Conservation (phyloP, 2,888 invertebrate genomes). For the Spicauda simplicius region DNA sequence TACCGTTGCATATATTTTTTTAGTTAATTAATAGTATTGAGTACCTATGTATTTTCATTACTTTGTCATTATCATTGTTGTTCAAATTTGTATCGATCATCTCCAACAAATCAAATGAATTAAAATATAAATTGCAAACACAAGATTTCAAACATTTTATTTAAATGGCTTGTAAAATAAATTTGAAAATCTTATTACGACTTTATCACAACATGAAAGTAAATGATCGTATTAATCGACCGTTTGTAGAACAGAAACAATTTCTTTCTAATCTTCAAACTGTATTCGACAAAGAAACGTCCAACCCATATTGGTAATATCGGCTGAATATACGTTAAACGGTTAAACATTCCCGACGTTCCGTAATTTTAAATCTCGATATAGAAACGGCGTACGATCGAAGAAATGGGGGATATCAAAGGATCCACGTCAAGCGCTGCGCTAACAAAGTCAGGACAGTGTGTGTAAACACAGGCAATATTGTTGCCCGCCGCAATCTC, state of each 20-base stretch:
- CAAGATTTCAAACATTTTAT: background rate
- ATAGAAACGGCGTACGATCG: conserved; percentile 32
- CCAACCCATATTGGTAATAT: conserved; percentile 30
- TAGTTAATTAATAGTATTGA: too few relatives aligned
- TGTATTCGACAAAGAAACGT: conserved; percentile 21
- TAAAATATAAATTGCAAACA: too few relatives aligned
- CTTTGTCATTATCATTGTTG: too few relatives aligned
- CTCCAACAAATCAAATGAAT: too few relatives aligned
- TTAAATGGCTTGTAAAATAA: background rate
- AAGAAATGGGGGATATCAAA: conserved; percentile 39
- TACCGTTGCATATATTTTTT: too few relatives aligned
- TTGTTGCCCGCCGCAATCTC: conserved; percentile 79
- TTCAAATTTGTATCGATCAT: too few relatives aligned
- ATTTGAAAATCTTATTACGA: background rate
- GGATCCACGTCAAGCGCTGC: conserved; percentile 54
- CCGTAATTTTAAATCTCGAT: conserved; percentile 35
- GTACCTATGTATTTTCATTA: too few relatives aligned
- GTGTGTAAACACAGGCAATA: conserved; percentile 70
- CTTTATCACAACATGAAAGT: background rate
- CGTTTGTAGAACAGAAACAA: conserved; percentile 13
- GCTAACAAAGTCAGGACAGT: conserved; percentile 53
- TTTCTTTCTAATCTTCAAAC: conserved; percentile 21
- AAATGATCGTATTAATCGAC: background rate
- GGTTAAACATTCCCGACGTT: conserved; percentile 32
- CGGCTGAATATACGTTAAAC: conserved; percentile 32